phyloP scores from a whole-genome alignment of 2,113 vertebrate genomes.

The Bambusicola thoracicus region DNA sequence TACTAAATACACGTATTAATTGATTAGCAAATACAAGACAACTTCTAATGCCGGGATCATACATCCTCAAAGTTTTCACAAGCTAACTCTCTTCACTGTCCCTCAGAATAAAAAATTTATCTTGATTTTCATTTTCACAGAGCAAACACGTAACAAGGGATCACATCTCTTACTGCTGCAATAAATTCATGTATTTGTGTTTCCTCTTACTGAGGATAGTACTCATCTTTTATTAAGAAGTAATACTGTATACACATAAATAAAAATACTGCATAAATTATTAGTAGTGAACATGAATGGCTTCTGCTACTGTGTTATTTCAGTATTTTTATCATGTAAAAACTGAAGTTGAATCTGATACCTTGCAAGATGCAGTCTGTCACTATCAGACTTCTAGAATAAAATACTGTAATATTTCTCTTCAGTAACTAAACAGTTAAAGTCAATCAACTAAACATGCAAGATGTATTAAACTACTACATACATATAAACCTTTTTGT shows the following conservation, averaged over 20 bases:
- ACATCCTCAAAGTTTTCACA: not conserved
- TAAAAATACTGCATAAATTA: not conserved
- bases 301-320: not conserved
- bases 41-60: not conserved
- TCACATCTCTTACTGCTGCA: not conserved
- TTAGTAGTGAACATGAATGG: not conserved
- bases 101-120: not conserved
- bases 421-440: not conserved
- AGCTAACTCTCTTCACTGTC: not conserved
- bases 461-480: not conserved
- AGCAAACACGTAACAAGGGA: not conserved
- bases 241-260: not conserved
- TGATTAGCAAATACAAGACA: not conserved
- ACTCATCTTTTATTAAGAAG: not conserved
- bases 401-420: not conserved
- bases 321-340: not conserved
- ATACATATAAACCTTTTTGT: not conserved
- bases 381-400: not conserved
- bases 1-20: not conserved
- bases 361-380: not conserved
- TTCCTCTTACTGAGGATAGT: not conserved
- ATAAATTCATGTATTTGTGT: not conserved
- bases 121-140: not conserved
- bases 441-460: not conserved
- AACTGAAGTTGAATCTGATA: not conserved